Base-by-base conservation (phyloP, 2,888 invertebrate genomes). In the Hemicrepidius hirtus region DNA sequence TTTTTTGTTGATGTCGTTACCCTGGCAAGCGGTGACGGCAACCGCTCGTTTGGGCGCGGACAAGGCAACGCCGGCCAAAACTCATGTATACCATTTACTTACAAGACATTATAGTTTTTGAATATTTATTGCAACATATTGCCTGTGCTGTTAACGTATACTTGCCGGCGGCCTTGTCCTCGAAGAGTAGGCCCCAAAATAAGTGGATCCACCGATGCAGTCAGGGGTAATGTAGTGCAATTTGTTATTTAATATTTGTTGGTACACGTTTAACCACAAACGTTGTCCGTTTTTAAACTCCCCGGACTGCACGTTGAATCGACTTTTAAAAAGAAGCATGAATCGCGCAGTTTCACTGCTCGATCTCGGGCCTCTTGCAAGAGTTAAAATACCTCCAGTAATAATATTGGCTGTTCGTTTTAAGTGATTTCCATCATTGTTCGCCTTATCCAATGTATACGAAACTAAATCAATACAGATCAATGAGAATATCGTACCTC, bases 361-460 rank as follows among this genome's bases (percentile, higher is more conserved):
- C 46, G 57, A 37, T 53, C 49, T 41, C 18, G 53, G 69, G 53
- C 64, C 65, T 60, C 44, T 65, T 53, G 62, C 67, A 70, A 74
- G 70, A 70, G 82, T 83, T 84, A 82, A 84, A n/a, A 82, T 85
- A 86, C 85, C 85, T 86, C 85, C 85, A 79, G 77, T 82, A 80
- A 85, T 83, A 85, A 85, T 86, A 85, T 86, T 86, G 87, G 87
- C 87, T 87, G 87, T 86, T 86, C 85, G 84, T 86, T 87, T 86
- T 80, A 86, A 86, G 86, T 87, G 87, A 87, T 87, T 86, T 86
- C 86, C 86, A 87, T 85, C 87, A 86, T 87, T 87, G 86, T 85
- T 87, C 89, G 91, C 91, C 91, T 91, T 91, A 91, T 89, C 88
- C 89, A 89, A 91, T 90, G 91, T 91, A 91, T 91, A 91, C 91